phyloP scores from a whole-genome alignment of 2,888 invertebrate species.

The Hydriomena furcata region DNA sequence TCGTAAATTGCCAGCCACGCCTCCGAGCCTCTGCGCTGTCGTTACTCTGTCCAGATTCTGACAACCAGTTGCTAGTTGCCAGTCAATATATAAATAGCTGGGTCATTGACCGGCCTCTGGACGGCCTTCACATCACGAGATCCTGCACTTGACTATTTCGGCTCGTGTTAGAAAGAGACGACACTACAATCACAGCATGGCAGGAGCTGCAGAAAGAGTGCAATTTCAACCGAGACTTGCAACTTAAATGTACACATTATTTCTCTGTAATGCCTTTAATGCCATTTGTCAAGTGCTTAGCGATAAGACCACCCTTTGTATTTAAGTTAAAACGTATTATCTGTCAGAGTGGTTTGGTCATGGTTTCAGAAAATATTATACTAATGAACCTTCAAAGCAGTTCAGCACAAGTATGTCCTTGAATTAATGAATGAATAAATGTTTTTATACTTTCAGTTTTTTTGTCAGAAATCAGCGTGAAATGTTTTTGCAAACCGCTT shows the following conservation, averaged over 20 bases:
- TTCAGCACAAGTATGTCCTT: too few species aligned
- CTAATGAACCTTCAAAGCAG: too few species aligned
- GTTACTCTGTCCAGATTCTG: slow-evolving; percentile 32
- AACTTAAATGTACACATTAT: slow-evolving; percentile 12
- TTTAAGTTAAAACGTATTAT: too few species aligned
- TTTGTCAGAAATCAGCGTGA: too few species aligned
- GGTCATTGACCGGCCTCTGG: slow-evolving; percentile 78
- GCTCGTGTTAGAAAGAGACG: slow-evolving; percentile 39
- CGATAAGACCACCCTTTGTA: neutral
- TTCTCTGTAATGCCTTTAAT: slow-evolving; percentile 2
- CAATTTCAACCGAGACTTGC: slow-evolving; percentile 25
- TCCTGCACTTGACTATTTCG: slow-evolving; percentile 40
- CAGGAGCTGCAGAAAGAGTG: slow-evolving; percentile 10
- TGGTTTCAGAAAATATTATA: neutral
- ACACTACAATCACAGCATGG: slow-evolving; percentile 16
- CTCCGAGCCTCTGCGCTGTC: slow-evolving; percentile 46
- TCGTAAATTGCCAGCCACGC: slow-evolving; percentile 40
- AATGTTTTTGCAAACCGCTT: too few species aligned
- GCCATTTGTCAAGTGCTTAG: slow-evolving; percentile 2
- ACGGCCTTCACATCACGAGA: slow-evolving; percentile 70
- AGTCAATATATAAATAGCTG: slow-evolving; percentile 71
- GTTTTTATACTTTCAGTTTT: too few species aligned
- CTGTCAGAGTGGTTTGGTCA: neutral
- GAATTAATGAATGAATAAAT: too few species aligned
- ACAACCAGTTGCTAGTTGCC: slow-evolving; percentile 49